A percentile compares a stretch with the other conserved stretches of the same genome.
Conservation (phyloP, 35 echinoderm and acorn worm genomes). For the Apostichopus japonicus region DNA sequence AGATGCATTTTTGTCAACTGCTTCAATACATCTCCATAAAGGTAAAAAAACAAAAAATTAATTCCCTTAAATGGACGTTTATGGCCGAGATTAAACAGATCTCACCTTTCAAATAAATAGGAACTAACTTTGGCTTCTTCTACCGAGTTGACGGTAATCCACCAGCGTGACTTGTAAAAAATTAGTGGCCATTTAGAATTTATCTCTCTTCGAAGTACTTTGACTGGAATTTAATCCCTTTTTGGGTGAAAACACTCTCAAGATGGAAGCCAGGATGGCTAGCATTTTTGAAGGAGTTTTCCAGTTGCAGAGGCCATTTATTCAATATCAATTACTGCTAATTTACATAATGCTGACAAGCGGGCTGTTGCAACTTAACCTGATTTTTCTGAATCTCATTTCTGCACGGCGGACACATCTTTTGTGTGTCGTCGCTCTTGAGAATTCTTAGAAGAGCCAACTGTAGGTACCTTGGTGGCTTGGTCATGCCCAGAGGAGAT, state of each 20-base stretch:
- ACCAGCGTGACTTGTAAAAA: not conserved
- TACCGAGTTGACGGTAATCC: not conserved
- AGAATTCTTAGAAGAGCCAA: not conserved
- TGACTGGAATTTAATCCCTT: not conserved
- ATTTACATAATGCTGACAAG: conserved; percentile 22
- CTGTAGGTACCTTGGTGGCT: not conserved
- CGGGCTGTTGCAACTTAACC: conserved; percentile 24
- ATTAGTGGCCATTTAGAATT: not conserved
- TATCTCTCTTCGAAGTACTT: not conserved
- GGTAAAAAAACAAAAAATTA: too few relatives aligned
- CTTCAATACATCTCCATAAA: too few relatives aligned
- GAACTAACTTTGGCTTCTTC: not conserved
- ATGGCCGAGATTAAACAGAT: too few relatives aligned
- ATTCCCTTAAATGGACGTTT: too few relatives aligned
- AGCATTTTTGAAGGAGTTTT: not conserved
- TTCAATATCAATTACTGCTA: conserved; percentile 35
- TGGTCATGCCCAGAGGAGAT: conserved; percentile 15
- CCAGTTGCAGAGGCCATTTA: not conserved
- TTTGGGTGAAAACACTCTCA: not conserved
- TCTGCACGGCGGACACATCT: not conserved
- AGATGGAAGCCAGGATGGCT: not conserved
- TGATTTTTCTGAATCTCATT: not conserved
- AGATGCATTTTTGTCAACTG: too few relatives aligned
- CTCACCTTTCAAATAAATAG: too few relatives aligned
- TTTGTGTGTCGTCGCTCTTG: too few relatives aligned